Conservation (phyloP, 2,888 invertebrate genomes). For the Meloe dianella region DNA sequence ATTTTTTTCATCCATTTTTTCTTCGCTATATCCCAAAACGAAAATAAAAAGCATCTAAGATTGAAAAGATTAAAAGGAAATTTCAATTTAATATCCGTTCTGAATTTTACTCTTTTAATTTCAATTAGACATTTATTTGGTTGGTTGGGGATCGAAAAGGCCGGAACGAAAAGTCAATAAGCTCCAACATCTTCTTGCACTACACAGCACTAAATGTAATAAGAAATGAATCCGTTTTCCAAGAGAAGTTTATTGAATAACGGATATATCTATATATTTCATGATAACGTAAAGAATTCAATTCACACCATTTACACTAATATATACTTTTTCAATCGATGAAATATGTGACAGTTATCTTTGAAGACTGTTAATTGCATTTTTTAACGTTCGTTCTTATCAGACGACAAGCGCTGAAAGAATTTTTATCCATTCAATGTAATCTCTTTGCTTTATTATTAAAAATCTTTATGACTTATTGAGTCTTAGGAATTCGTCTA, state of each 20-base stretch:
- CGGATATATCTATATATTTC: slow-evolving; percentile 50
- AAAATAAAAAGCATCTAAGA: not conserved
- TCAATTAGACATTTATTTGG: slow-evolving; percentile 10
- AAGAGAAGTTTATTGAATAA: slow-evolving; percentile 49
- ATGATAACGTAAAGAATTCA: slow-evolving; percentile 53
- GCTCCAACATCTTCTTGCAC: slow-evolving; percentile 31
- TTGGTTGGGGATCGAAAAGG: slow-evolving; percentile 10
- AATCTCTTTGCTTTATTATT: too few relatives aligned
- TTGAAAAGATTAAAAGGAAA: slow-evolving; percentile 1
- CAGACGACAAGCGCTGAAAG: not conserved
- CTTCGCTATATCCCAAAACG: not conserved
- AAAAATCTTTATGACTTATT: too few relatives aligned
- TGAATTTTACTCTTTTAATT: slow-evolving; percentile 11
- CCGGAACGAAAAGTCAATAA: slow-evolving; percentile 36
- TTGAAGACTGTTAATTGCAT: slow-evolving; percentile 53
- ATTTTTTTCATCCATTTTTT: not conserved
- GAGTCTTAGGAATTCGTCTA: too few relatives aligned
- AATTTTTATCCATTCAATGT: too few relatives aligned
- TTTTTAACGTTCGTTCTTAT: slow-evolving; percentile 39
- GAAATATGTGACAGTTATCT: slow-evolving; percentile 55
- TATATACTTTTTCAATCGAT: slow-evolving; percentile 56
- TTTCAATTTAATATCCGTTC: slow-evolving; percentile 12
- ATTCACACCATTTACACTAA: slow-evolving; percentile 58
- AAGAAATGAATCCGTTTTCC: slow-evolving; percentile 43
- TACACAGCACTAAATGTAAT: slow-evolving; percentile 48